Conservation (phyloP, 2,888 invertebrate genomes). For the Taenaris catops region DNA sequence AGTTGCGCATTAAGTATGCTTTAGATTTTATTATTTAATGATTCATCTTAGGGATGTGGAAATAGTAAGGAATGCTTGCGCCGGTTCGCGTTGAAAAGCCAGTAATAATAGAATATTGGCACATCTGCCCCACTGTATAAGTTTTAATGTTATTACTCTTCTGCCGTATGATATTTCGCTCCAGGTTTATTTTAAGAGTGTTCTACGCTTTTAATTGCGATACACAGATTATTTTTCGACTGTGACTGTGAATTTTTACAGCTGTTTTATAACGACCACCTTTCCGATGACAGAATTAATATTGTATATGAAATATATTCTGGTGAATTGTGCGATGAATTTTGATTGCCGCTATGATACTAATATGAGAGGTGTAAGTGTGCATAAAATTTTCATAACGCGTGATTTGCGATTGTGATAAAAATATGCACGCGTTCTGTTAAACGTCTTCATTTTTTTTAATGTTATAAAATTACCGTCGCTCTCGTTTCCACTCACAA, state of each 20-base stretch:
- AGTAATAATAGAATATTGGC: constrained; percentile 79
- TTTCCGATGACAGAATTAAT: constrained; percentile 73
- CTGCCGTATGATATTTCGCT: constrained; percentile 62
- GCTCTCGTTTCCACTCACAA: too few relatives aligned
- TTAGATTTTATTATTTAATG: constrained; percentile 79
- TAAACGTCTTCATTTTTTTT: not conserved
- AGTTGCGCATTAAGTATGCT: constrained; percentile 76
- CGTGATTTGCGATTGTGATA: constrained; percentile 9
- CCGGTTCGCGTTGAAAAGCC: constrained; percentile 68
- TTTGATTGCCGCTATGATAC: constrained; percentile 32
- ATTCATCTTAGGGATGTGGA: constrained; percentile 78
- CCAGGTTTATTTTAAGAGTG: constrained; percentile 64
- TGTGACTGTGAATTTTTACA: constrained; percentile 63
- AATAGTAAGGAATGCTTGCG: constrained; percentile 75
- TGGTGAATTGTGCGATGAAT: constrained; percentile 60
- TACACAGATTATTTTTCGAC: constrained; percentile 62
- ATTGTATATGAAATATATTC: constrained; percentile 61
- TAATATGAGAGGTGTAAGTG: constrained; percentile 22
- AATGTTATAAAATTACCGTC: too few relatives aligned
- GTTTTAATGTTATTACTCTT: constrained; percentile 73
- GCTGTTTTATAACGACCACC: constrained; percentile 61
- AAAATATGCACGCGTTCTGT: constrained; percentile 3
- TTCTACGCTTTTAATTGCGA: constrained; percentile 75
- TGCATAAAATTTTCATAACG: constrained; percentile 16
- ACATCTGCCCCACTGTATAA: constrained; percentile 72